A percentile compares a stretch with the other conserved stretches of the same genome.
phyloP scores from a whole-genome alignment of 2,888 invertebrate genomes.

The Sminthurides aquaticus region DNA sequence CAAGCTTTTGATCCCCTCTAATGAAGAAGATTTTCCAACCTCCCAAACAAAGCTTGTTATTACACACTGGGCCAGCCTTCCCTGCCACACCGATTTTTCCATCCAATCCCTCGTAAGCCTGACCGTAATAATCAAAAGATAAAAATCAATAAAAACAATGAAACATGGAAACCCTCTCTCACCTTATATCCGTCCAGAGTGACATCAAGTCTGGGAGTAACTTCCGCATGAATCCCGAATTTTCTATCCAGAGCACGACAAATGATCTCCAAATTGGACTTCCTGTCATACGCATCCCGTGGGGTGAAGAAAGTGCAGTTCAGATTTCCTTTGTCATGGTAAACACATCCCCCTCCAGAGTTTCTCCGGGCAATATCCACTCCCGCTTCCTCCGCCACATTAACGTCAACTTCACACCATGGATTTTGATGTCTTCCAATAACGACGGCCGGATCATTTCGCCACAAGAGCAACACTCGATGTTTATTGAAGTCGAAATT shows the following conservation, averaged over 20 bases:
- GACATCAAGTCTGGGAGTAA: constrained; percentile 81
- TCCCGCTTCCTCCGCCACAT: constrained; percentile 57
- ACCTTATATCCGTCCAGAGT: constrained; percentile 70
- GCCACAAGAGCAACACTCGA: constrained; percentile 83
- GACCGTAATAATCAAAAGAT: no score
- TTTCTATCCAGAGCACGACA: constrained; percentile 71
- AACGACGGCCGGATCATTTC: constrained; percentile 88
- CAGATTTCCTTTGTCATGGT: constrained; percentile 87
- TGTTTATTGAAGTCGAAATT: constrained; percentile 75
- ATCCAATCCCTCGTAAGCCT: no score
- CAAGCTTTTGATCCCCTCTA: no score
- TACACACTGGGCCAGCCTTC: no score
- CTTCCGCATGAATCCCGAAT: constrained; percentile 67
- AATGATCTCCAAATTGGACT: constrained; percentile 79
- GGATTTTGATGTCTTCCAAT: constrained; percentile 96
- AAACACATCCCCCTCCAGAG: constrained; percentile 93
- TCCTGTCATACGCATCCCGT: constrained; percentile 72
- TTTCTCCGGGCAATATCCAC: constrained; percentile 77
- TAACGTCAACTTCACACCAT: constrained; percentile 81
- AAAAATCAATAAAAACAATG: no score
- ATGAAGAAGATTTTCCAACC: no score
- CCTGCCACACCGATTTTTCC: no score
- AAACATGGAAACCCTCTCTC: constrained; percentile 41
- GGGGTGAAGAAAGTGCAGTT: constrained; percentile 88
- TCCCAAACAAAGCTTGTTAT: no score